Conservation (phyloP, 2,797 vertebrate genomes). For the Hapalemur alaotrensis region DNA sequence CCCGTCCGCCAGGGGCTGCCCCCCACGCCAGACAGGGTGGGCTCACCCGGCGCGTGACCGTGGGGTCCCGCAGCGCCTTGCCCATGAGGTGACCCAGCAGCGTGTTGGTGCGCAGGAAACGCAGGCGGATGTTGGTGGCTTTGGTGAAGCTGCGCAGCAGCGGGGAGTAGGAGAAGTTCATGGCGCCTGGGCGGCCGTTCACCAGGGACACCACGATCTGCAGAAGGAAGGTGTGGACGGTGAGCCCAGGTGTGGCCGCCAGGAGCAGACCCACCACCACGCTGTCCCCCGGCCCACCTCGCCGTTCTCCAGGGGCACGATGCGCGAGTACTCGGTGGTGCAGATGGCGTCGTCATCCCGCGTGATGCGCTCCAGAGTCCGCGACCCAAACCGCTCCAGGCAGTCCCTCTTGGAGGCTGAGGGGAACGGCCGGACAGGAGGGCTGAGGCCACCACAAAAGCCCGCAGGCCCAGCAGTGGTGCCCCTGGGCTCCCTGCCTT, state of each 20-base stretch:
- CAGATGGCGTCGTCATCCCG: slow-evolving; percentile 91
- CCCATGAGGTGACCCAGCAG: slow-evolving; percentile 98
- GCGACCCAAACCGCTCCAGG: slow-evolving; percentile 93
- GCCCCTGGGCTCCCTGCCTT: fast-evolving
- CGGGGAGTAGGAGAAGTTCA: slow-evolving; percentile 98
- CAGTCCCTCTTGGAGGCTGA: slow-evolving; percentile 96
- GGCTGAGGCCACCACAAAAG: not conserved
- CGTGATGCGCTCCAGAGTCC: slow-evolving; percentile 90
- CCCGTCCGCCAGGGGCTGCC: not conserved
- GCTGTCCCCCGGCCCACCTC: slow-evolving; percentile 86
- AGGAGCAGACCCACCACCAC: fast-evolving
- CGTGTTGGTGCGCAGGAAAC: slow-evolving; percentile 96
- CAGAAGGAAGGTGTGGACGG: fast-evolving
- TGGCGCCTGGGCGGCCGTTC: slow-evolving; percentile 95
- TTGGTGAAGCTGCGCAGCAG: slow-evolving; percentile 96
- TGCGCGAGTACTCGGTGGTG: slow-evolving; percentile 94
- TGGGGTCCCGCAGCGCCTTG: slow-evolving; percentile 95
- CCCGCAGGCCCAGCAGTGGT: not conserved
- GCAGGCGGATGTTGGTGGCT: slow-evolving; percentile 95
- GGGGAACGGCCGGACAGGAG: fast-evolving
- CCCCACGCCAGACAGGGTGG: not conserved
- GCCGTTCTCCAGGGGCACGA: slow-evolving; percentile 96
- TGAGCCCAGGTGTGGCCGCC: fast-evolving
- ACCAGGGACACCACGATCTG: slow-evolving; percentile 97
- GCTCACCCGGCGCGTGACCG: slow-evolving; percentile 96